A percentile compares a stretch with the other conserved stretches of the same genome.
Evolutionary conservation across 2,888 invertebrate species (phyloP).

Genomic region (Amiota mariae): DNA sequence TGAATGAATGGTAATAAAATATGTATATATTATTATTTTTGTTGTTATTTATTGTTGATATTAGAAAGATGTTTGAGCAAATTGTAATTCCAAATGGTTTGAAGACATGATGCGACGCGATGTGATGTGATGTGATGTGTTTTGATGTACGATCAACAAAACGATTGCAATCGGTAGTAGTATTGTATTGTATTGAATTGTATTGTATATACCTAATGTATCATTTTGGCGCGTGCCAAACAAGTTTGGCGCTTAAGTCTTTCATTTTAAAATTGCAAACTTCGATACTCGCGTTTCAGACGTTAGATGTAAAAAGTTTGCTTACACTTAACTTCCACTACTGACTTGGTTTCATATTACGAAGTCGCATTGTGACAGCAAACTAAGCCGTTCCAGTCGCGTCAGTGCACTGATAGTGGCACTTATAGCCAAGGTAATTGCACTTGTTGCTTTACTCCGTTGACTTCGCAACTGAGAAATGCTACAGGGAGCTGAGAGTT

Average conservation of each 20-base stretch:
- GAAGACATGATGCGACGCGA: not conserved
- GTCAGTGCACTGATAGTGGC: not conserved
- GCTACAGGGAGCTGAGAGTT: no score
- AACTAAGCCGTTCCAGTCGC: conserved; percentile 7
- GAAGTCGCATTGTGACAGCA: conserved; percentile 28
- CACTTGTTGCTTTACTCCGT: conserved; percentile 28
- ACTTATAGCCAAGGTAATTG: conserved; percentile 22
- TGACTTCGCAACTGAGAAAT: not conserved
- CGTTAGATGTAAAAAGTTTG: no score
- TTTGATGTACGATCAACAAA: not conserved
- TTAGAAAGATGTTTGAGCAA: not conserved
- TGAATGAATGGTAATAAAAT: no score
- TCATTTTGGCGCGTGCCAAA: conserved; percentile 49
- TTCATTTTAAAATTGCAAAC: conserved; percentile 45
- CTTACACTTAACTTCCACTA: conserved; percentile 39
- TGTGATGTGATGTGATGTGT: no score
- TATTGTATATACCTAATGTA: not conserved
- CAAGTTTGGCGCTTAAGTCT: conserved; percentile 53
- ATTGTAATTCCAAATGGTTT: not conserved
- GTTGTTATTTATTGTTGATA: not conserved
- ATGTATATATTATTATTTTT: conserved; percentile 27
- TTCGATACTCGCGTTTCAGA: not conserved
- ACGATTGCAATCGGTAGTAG: not conserved
- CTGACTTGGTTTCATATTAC: conserved; percentile 54
- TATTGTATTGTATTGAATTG: no score